phyloP scores from a whole-genome alignment of 2,797 vertebrate genomes.

The Epinephelus awoara region DNA sequence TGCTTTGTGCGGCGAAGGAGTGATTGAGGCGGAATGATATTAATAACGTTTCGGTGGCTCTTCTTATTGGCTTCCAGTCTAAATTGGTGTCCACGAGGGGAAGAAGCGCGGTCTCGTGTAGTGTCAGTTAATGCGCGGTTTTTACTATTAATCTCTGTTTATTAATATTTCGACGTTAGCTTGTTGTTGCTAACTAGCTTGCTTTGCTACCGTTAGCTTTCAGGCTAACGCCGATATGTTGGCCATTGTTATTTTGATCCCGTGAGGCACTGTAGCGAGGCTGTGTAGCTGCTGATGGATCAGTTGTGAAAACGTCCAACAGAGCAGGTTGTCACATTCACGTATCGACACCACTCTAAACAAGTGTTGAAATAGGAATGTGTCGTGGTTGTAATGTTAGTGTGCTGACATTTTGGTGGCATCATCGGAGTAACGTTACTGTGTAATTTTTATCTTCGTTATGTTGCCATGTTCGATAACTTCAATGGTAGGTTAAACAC shows the following conservation, averaged over 20 bases:
- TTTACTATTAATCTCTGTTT: conserved; percentile 11
- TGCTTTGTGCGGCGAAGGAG: conserved; percentile 88
- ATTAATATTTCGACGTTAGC: conserved; percentile 66
- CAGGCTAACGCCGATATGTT: conserved; percentile 65
- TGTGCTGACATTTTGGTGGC: background rate
- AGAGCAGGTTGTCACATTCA: background rate
- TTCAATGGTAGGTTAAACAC: background rate
- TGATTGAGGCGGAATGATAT: conserved; percentile 93
- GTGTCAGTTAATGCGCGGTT: background rate
- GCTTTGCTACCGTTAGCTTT: conserved; percentile 69
- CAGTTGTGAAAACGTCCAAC: background rate
- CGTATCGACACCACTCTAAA: background rate
- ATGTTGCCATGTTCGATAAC: background rate
- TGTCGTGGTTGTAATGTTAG: too few species aligned
- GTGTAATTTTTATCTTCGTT: background rate
- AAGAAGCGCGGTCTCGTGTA: background rate
- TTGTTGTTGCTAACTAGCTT: conserved; percentile 77
- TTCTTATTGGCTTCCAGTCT: conserved; percentile 87
- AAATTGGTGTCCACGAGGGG: conserved; percentile 74
- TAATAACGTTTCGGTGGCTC: conserved; percentile 88
- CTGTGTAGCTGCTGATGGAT: conserved; percentile 8
- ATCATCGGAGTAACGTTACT: background rate
- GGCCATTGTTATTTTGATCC: conserved; percentile 61
- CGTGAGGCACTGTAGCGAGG: background rate
- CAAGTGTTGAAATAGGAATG: background rate